A percentile compares a stretch with the other conserved stretches of the same genome.
Conservation (phyloP, 1,140 invertebrate species). For the Chionoecetes opilio region DNA sequence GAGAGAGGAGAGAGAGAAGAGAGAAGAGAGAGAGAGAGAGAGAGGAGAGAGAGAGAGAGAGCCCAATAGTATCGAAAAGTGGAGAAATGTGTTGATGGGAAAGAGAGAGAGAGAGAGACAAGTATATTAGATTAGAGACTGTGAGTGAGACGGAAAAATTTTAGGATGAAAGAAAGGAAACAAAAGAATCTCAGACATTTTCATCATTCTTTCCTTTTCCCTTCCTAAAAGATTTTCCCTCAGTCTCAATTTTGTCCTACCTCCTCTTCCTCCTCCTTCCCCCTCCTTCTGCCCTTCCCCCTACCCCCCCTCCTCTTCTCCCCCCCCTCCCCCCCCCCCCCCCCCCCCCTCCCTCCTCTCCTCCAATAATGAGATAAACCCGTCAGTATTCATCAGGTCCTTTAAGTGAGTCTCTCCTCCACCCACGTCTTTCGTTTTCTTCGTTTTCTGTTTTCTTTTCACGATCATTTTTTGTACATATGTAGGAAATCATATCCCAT, state of each 20-base stretch:
- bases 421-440: not conserved
- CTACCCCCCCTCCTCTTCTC: not conserved
- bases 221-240: not conserved
- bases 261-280: not conserved
- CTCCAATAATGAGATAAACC: slow-evolving; percentile 10
- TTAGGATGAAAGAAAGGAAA: no score
- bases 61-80: no score
- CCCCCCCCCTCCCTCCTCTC: not conserved
- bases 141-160: no score
- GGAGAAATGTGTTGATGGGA: no score
- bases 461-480: no score
- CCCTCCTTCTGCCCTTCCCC: no score
- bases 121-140: no score
- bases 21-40: no score
- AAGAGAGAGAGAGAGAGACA: no score
- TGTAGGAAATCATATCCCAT: no score
- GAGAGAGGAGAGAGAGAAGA: no score
- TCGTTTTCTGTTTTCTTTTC: not conserved
- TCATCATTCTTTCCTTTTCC: not conserved
- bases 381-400: slow-evolving; percentile 27
- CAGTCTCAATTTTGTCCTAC: not conserved
- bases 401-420: not conserved
- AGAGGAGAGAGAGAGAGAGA: no score
- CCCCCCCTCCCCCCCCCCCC: not conserved
- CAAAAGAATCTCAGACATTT: not conserved